Conservation (phyloP, 1,140 invertebrate genomes). For the Ectropis grisescens region DNA sequence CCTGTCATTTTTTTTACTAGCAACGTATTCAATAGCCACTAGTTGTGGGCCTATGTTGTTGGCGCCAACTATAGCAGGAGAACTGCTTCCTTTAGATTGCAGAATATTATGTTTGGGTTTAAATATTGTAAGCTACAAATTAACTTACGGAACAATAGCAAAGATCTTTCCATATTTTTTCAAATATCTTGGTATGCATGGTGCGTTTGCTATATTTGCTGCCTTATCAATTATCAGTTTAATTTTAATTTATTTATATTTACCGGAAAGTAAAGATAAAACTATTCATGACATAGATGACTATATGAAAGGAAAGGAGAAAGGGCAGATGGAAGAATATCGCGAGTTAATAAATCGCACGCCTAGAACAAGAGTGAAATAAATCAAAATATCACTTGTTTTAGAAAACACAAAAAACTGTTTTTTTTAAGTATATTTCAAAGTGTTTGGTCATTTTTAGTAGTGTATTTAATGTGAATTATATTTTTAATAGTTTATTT, state of each 20-base stretch:
- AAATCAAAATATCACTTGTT: no score
- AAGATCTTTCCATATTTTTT: slow-evolving; percentile 21
- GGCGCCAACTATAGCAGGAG: slow-evolving; percentile 15
- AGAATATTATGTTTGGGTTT: slow-evolving; percentile 12
- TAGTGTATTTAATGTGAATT: no score
- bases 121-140: slow-evolving; percentile 3
- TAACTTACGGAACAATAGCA: slow-evolving; percentile 6
- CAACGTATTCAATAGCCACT: slow-evolving; percentile 18
- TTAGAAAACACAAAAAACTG: no score
- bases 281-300: slow-evolving; percentile 21
- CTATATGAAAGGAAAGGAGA: no score
- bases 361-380: no score
- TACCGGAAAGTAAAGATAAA: slow-evolving; percentile 30
- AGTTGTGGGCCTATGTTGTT: slow-evolving; percentile 23
- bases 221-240: slow-evolving; percentile 7
- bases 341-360: no score
- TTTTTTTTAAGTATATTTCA: no score
- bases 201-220: slow-evolving; percentile 21
- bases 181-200: slow-evolving; percentile 11
- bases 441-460: no score
- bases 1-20: slow-evolving; percentile 15
- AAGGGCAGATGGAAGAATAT: no score
- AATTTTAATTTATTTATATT: slow-evolving; percentile 12
- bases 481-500: no score
- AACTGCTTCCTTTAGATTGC: slow-evolving; percentile 17